Evolutionary conservation across 2,797 vertebrate species (phyloP), one percentile per base, ranked within the genome.

Genomic region (Nothura maculosa): DNA sequence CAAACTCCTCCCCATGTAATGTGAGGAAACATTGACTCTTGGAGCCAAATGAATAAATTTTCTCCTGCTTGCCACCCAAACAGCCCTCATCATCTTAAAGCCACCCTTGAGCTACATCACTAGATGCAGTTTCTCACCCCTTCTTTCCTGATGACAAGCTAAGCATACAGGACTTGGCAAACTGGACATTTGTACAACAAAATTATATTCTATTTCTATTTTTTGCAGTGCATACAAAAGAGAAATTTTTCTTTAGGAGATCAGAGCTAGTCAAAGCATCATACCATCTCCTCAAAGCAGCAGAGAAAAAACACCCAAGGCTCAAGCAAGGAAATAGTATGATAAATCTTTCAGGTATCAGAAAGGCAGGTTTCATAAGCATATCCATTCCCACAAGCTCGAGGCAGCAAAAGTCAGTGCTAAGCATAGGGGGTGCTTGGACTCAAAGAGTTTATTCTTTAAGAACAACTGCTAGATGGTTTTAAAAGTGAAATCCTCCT

Each of bases 21-120:
- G 67, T n/a, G 74, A 92, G 74, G 94, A 94, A 87, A 91, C 54
- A 52, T 14, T 87, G 94, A 94, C 89, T 96, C 95, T 83, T 9
- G 2, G 95, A 93, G 95, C 92, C 94, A 96, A 91, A 95, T 27
- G 66, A 90, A 77, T 81, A 92, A 92, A 77, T 81, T 83, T 94
- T 92, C 90, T 88, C 93, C 95, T 90, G 85, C 91, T 85, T 94
- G 93, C 91, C 91, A 84, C 81, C 87, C 27, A 30, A 85, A 47
- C n/a, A 89, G 60, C 74, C 70, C 79, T 74, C 57, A 52, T 85
- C 70, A n/a, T 28, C 73, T 28, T 12, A 32, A 61, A 55, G 28
- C 88, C 57, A 40, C 3, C 42, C 62, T 60, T 84, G 69, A 47
- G 38, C 62, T 87, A 4, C 16, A 24, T 40, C 76, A 34, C 48